A percentile compares a stretch with the other conserved stretches of the same genome.
phyloP scores from a whole-genome alignment of 2,113 vertebrate species.

The Oostethus manadensis region DNA sequence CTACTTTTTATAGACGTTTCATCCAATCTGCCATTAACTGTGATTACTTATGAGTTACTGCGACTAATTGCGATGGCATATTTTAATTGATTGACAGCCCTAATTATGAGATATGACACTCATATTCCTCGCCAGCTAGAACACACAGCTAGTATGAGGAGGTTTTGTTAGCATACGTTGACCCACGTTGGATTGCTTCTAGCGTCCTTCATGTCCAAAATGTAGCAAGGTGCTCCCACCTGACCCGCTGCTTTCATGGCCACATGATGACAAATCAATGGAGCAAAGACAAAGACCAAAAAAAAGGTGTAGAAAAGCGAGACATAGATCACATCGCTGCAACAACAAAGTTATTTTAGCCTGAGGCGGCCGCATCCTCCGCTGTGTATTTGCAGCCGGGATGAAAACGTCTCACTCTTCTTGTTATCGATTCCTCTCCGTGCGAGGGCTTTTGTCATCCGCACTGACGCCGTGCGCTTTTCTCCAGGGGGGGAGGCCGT shows the following conservation, averaged over 20 bases:
- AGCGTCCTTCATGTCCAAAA: too few relatives aligned
- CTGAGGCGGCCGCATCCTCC: constrained; percentile 8
- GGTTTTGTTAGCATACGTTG: too few relatives aligned
- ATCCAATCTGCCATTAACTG: too few relatives aligned
- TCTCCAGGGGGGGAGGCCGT: constrained; percentile 43
- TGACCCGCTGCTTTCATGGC: not conserved
- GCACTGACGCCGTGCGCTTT: constrained; percentile 27
- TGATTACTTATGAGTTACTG: too few relatives aligned
- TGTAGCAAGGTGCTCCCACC: not conserved
- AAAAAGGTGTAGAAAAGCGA: not conserved
- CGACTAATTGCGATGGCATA: too few relatives aligned
- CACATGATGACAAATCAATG: not conserved
- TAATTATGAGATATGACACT: too few relatives aligned
- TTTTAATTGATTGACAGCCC: too few relatives aligned
- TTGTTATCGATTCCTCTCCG: constrained; percentile 19
- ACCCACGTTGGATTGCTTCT: too few relatives aligned
- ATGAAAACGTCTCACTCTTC: constrained; percentile 8
- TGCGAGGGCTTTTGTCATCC: constrained; percentile 14
- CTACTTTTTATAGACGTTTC: too few relatives aligned
- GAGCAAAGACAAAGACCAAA: not conserved
- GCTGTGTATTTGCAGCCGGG: constrained; percentile 3
- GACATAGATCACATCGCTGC: not conserved
- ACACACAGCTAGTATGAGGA: too few relatives aligned
- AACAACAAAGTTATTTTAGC: not conserved
- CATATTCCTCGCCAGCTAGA: too few relatives aligned